Conservation (phyloP, 2,888 invertebrate genomes). For the Lithodes maja region DNA sequence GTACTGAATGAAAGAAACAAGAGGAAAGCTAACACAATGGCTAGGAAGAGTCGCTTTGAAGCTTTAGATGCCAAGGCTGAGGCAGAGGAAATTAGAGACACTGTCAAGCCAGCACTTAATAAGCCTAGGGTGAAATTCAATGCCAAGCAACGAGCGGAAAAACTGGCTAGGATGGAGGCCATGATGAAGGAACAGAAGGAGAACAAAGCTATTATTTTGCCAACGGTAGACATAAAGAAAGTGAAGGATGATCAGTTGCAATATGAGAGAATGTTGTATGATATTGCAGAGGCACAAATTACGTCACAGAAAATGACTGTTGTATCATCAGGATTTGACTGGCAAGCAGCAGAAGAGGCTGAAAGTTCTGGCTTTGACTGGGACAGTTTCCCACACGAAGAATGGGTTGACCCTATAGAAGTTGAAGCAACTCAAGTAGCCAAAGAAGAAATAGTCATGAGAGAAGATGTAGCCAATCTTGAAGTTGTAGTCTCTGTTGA, state of each 20-base stretch:
- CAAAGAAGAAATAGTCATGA: slow-evolving; percentile 34
- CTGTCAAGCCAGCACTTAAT: slow-evolving; percentile 53
- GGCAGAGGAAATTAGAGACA: slow-evolving; percentile 59
- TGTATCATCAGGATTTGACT: slow-evolving; percentile 54
- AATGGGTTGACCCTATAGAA: slow-evolving; percentile 63
- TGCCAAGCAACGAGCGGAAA: slow-evolving; percentile 66
- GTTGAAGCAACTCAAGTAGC: slow-evolving; percentile 37
- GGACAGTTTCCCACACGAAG: slow-evolving; percentile 65
- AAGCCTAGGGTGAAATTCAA: slow-evolving; percentile 68
- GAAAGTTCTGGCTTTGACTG: slow-evolving; percentile 67
- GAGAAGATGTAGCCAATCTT: slow-evolving; percentile 45
- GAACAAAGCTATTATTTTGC: slow-evolving; percentile 66
- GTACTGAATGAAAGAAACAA: slow-evolving; percentile 60
- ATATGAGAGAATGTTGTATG: slow-evolving; percentile 66
- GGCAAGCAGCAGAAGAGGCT: slow-evolving; percentile 54
- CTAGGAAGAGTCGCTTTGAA: slow-evolving; percentile 63
- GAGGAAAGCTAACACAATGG: slow-evolving; percentile 65
- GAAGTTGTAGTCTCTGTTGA: slow-evolving; percentile 67
- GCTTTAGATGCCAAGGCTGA: slow-evolving; percentile 63
- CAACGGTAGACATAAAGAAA: slow-evolving; percentile 48
- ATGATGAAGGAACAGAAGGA: slow-evolving; percentile 61
- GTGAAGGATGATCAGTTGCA: slow-evolving; percentile 60
- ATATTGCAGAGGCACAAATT: slow-evolving; percentile 54
- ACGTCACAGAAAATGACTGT: slow-evolving; percentile 51
- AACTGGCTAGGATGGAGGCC: slow-evolving; percentile 63